Evolutionary conservation across 2,113 vertebrate species (phyloP), one percentile per base, ranked within the genome.

Genomic region (Salvelinus alpinus): DNA sequence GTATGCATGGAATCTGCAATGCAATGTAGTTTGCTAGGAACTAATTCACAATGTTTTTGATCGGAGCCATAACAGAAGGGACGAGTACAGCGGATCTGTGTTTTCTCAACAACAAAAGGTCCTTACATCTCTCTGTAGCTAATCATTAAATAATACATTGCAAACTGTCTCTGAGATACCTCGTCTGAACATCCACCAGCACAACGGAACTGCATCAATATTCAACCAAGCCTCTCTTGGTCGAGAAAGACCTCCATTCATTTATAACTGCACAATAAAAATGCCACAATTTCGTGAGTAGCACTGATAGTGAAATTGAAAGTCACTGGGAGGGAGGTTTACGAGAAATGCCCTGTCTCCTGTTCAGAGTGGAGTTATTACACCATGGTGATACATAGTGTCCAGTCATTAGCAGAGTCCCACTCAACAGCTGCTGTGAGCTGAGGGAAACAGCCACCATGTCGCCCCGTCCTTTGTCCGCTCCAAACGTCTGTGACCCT

Each of bases 351-450:
- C 4, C 14, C 54, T 20, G n/a, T n/a, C 59, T 62, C 20, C 59
- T 22, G 18, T 22, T 62, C n/a, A 62, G n/a, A 62, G 59, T 54
- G 13, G 7, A 62, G 59, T 11, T 9, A n/a, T 7, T 62, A 22
- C 59, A 29, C 24, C 64, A 29, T 13, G 24, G 64, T 16, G 64
- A 66, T 11, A 22, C 59, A 22, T 62, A 16, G 20, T 24, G 59
- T 24, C 59, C 77, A 80, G 78, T 89, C 87, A 89, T 90, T 90
- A 91, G 87, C 86, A 85, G 77, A 81, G 88, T 91, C 91, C 88
- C 91, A 92, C 89, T 92, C 88, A 89, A 73, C 92, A 93, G 89
- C 91, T 92, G 91, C 91, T 83, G 77, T 81, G 82, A 90, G 87
- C 89, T 83, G 81, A 71, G 85, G 80, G 72, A 82, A 54, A 82